Evolutionary conservation across 2,888 invertebrate genomes (phyloP).

Genomic region (Mellilla xanthometata): DNA sequence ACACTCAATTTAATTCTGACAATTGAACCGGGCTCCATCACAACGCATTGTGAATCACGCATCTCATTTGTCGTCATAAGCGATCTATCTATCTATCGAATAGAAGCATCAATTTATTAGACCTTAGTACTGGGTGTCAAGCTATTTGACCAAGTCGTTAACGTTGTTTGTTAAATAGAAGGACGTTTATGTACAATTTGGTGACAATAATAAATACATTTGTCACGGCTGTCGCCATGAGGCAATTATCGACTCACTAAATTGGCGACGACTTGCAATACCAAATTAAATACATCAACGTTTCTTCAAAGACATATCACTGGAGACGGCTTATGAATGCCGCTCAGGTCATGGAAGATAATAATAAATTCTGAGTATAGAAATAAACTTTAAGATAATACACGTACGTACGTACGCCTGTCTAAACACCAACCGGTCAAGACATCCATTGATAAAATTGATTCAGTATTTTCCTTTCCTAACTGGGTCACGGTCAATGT

Average conservation of each 20-base stretch:
- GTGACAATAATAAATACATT: slow-evolving; percentile 10
- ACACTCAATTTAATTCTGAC: slow-evolving; percentile 62
- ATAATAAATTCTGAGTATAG: too few species aligned
- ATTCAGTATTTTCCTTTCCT: slow-evolving; percentile 22
- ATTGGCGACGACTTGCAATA: background rate
- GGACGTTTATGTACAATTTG: slow-evolving; percentile 10
- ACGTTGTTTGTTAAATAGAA: slow-evolving; percentile 11
- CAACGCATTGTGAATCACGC: slow-evolving; percentile 27
- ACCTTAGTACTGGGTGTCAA: background rate
- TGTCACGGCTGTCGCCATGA: slow-evolving; percentile 4
- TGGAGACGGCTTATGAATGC: too few species aligned
- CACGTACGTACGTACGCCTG: too few species aligned
- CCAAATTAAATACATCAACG: background rate
- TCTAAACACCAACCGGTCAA: too few species aligned
- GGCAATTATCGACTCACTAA: slow-evolving; percentile 1
- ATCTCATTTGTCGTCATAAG: background rate
- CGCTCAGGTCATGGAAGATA: too few species aligned
- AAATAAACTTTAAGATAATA: too few species aligned
- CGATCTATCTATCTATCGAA: background rate
- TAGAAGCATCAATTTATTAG: slow-evolving; percentile 4
- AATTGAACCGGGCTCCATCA: slow-evolving; percentile 49
- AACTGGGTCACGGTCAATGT: slow-evolving; percentile 27
- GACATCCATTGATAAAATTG: too few species aligned
- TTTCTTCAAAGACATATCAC: background rate
- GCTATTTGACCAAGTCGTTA: slow-evolving; percentile 26